Evolutionary conservation across 2,797 vertebrate species (phyloP).

Genomic region (Coluber constrictor): DNA sequence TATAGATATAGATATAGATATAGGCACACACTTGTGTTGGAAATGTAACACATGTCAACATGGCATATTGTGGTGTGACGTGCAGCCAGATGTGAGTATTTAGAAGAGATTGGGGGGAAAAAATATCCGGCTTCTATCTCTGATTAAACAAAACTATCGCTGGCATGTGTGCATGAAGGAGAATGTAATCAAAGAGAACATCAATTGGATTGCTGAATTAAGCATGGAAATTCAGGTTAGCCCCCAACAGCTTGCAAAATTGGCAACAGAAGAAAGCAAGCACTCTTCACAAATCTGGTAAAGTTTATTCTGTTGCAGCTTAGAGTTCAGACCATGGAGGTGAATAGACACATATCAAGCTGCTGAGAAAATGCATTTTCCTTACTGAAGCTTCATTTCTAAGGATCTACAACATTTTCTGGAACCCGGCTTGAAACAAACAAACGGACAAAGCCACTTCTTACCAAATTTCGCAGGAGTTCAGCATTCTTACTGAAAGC

Average conservation of each 20-base stretch:
- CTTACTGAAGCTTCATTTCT: not conserved
- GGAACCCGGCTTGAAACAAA: not conserved
- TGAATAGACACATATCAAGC: not conserved
- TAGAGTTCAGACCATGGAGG: not conserved
- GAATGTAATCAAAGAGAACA: constrained; percentile 39
- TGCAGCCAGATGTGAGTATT: constrained; percentile 52
- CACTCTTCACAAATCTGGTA: not conserved
- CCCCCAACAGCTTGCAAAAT: not conserved
- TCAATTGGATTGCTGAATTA: constrained; percentile 32
- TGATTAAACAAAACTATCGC: constrained; percentile 50
- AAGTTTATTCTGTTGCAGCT: not conserved
- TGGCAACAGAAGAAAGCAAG: not conserved
- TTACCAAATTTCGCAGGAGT: not conserved
- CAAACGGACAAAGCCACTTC: not conserved
- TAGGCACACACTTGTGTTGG: constrained; percentile 9
- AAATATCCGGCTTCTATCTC: constrained; percentile 12
- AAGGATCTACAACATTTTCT: not conserved
- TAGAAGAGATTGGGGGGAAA: constrained; percentile 32
- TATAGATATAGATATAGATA: too few relatives aligned
- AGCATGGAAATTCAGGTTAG: constrained; percentile 6
- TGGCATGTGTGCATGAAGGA: constrained; percentile 32
- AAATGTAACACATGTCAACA: constrained; percentile 28
- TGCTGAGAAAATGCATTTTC: not conserved
- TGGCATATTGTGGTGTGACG: constrained; percentile 20
- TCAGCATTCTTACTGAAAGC: not conserved